phyloP scores from a whole-genome alignment of 2,888 invertebrate genomes.

The Calliscelio sp. region DNA sequence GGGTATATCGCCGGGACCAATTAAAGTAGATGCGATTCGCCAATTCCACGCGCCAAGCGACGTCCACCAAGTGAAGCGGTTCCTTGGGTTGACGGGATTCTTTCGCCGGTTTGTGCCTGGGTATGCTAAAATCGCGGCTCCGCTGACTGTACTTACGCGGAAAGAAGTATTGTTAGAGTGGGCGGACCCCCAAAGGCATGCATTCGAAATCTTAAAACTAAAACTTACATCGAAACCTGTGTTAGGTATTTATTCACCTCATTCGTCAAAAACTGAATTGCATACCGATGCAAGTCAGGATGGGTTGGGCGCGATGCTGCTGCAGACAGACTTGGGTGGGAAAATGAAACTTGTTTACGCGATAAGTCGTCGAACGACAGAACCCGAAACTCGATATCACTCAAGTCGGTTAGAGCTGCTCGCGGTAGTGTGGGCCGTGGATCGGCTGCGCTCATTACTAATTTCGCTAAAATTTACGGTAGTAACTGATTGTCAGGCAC shows the following conservation, averaged over 20 bases:
- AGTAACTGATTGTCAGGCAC: not conserved
- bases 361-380: not conserved
- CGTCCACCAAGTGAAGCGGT: not conserved
- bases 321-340: not conserved
- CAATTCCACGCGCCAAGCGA: not conserved
- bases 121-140: not conserved
- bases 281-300: not conserved
- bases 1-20: not conserved
- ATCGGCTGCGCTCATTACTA: not conserved
- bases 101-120: constrained; percentile 7
- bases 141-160: not conserved
- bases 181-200: not conserved
- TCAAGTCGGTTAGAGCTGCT: not conserved
- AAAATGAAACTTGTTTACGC: not conserved
- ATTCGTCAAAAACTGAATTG: not conserved
- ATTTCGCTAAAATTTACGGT: not conserved
- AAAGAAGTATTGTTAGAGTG: not conserved
- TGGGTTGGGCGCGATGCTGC: not conserved
- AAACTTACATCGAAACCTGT: not conserved
- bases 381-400: not conserved
- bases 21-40: not conserved
- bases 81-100: constrained; percentile 4
- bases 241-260: not conserved
- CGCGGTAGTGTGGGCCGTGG: not conserved
- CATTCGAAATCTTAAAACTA: not conserved